A percentile compares a stretch with the other conserved stretches of the same genome.
These are phyloP conservation scores for Eupithecia vulgata DNA, from an alignment of 2,888 invertebrate species.

Conservation along the genomic window DNA sequence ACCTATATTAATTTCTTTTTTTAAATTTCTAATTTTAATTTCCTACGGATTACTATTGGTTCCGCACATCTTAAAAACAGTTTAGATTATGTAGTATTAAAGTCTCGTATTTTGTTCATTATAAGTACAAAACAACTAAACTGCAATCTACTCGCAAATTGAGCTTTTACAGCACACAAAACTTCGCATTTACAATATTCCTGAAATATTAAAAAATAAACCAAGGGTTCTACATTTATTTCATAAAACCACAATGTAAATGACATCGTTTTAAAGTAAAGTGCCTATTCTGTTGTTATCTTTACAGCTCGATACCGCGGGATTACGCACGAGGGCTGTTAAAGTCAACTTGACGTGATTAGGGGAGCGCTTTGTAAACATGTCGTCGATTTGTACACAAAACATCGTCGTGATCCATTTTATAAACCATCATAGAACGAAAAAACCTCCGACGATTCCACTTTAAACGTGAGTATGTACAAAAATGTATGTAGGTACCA, in stretches of 20 bases:
- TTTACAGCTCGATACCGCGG: background rate
- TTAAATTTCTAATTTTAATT: too few species aligned
- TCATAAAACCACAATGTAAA: background rate
- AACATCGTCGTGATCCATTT: background rate
- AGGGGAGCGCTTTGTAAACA: background rate
- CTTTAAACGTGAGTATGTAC: background rate
- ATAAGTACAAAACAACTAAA: too few species aligned
- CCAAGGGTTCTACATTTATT: background rate
- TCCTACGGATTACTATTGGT: too few species aligned
- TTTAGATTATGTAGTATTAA: too few species aligned
- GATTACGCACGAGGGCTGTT: background rate
- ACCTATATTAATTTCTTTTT: too few species aligned
- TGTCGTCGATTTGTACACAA: background rate
- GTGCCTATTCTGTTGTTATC: slow-evolving; percentile 1
- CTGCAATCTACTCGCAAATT: too few species aligned
- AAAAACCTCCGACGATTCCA: background rate
- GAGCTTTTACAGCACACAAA: background rate
- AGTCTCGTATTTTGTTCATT: too few species aligned
- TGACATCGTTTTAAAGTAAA: background rate
- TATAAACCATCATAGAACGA: background rate
- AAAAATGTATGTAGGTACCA: too few species aligned
- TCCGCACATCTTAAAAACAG: too few species aligned
- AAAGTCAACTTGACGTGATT: background rate
- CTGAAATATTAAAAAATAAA: background rate
- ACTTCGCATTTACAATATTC: background rate